Conservation (phyloP, 1,140 invertebrate genomes). For the Euura saliciscinereae region DNA sequence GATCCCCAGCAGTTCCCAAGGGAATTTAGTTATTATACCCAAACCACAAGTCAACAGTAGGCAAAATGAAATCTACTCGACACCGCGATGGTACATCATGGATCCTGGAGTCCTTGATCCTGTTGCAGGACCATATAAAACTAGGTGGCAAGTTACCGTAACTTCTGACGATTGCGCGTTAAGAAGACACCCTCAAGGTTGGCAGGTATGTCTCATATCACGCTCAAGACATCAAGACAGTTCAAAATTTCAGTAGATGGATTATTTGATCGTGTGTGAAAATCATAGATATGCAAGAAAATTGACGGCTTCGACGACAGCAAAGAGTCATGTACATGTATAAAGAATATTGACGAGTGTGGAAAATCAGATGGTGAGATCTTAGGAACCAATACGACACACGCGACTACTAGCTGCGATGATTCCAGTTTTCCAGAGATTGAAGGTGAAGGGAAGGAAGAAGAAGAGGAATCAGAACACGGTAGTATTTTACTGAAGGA, state of each 20-base stretch:
- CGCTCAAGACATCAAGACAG: too few relatives aligned
- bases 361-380: not conserved
- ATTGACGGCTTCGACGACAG: not conserved
- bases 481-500: not conserved
- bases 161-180: conserved; percentile 28
- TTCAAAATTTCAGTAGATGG: too few relatives aligned
- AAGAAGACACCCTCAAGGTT: conserved; percentile 27
- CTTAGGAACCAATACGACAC: not conserved
- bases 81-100: not conserved
- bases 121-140: not conserved
- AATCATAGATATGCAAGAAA: not conserved
- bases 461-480: not conserved
- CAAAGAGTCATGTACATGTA: not conserved
- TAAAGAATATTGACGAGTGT: not conserved
- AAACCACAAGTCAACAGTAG: too few relatives aligned
- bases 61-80: not conserved
- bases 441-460: not conserved
- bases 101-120: not conserved
- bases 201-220: conserved; percentile 25
- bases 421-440: not conserved
- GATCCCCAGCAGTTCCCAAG: too few relatives aligned
- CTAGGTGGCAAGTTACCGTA: conserved; percentile 32
- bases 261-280: too few relatives aligned
- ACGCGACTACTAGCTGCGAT: not conserved
- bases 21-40: too few relatives aligned